These are phyloP conservation scores for Takifugu rubripes DNA, from an alignment of 2,797 vertebrate species.

Conservation along the genomic window DNA sequence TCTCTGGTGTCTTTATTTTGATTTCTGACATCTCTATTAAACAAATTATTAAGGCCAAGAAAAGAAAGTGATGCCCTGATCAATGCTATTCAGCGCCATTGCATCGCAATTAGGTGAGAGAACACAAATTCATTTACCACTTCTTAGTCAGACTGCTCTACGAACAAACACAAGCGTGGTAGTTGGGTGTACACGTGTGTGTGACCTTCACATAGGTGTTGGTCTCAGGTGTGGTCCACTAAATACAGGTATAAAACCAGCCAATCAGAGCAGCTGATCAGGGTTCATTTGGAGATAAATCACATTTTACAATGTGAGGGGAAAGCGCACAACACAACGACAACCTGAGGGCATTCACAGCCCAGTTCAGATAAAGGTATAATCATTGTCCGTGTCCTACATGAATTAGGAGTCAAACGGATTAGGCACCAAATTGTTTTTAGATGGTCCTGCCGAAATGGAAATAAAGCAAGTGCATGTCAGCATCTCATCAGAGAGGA, in stretches of 20 bases:
- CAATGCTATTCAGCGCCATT: neutral
- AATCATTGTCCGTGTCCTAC: neutral
- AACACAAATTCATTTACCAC: no score
- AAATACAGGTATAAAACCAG: conserved; percentile 26
- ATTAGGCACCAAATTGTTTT: conserved; percentile 10
- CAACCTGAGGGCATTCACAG: neutral
- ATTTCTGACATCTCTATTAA: conserved; percentile 7
- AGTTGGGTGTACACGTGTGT: neutral
- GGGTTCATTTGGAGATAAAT: conserved; percentile 32
- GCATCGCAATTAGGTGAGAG: neutral
- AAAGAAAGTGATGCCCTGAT: conserved; percentile 2
- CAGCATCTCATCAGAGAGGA: conserved; percentile 48
- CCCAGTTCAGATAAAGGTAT: neutral
- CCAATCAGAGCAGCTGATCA: conserved; percentile 29
- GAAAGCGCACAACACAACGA: neutral
- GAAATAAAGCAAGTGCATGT: conserved; percentile 48
- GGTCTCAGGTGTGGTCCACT: conserved; percentile 38
- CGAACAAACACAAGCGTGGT: no score
- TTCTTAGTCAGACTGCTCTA: no score
- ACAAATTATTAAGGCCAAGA: neutral
- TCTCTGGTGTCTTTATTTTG: neutral
- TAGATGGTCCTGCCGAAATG: conserved; percentile 25
- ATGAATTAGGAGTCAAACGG: neutral
- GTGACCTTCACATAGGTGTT: conserved; percentile 48
- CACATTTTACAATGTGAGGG: neutral